A percentile compares a stretch with the other conserved stretches of the same genome.
Evolutionary conservation across 1,140 invertebrate genomes (phyloP).

Genomic region (Drosophila ercepeae): DNA sequence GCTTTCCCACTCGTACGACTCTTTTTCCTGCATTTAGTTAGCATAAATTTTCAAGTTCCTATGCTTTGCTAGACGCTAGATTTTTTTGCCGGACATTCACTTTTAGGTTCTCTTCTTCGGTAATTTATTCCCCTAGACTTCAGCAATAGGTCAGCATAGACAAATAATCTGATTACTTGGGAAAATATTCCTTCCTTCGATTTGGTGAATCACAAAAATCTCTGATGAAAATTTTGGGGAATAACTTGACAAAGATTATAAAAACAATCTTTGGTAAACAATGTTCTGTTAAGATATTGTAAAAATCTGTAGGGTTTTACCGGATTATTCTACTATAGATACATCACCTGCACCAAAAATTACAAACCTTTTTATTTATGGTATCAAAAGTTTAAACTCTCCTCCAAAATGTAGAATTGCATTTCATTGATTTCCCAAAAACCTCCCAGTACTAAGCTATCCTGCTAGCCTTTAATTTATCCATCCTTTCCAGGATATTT

Average conservation of each 20-base stretch:
- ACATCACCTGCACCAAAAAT: too few species aligned
- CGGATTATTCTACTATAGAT: too few species aligned
- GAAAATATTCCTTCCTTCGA: conserved; percentile 11
- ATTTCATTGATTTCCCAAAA: too few species aligned
- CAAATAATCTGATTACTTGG: conserved; percentile 15
- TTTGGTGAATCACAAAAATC: not conserved
- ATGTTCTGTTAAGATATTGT: too few species aligned
- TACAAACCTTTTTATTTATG: too few species aligned
- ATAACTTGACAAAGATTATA: not conserved
- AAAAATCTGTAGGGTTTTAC: too few species aligned
- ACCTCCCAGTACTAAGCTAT: too few species aligned
- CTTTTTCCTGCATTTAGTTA: conserved; percentile 64
- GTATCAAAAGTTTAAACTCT: too few species aligned
- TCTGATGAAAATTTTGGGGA: not conserved
- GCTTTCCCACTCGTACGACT: conserved; percentile 7
- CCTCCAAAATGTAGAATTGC: too few species aligned
- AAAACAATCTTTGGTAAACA: too few species aligned
- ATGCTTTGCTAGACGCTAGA: not conserved
- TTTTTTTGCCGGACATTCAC: conserved; percentile 45
- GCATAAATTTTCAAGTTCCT: conserved; percentile 64
- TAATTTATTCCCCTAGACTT: conserved; percentile 65
- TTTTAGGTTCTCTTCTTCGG: conserved; percentile 47
- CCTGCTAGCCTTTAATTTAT: too few species aligned
- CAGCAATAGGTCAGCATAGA: conserved; percentile 51
- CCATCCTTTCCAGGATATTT: conserved; percentile 1